These are phyloP conservation scores for Tachysurus vachellii DNA, from an alignment of 2,113 vertebrate genomes.

Conservation along the genomic window DNA sequence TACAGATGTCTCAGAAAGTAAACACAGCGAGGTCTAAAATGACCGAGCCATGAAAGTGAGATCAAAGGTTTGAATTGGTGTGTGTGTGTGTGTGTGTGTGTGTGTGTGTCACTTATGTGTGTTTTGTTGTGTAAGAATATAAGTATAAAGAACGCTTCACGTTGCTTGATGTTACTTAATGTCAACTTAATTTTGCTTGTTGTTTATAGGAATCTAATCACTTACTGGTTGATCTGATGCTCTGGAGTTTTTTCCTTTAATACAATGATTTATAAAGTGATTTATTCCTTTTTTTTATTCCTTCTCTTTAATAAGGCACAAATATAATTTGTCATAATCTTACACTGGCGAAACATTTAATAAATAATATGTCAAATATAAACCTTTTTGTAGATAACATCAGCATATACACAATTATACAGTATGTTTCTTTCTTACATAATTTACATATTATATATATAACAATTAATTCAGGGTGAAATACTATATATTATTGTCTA, in stretches of 20 bases:
- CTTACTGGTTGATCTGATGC: not conserved
- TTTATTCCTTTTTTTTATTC: not conserved
- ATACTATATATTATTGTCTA: not conserved
- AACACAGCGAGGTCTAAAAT: not conserved
- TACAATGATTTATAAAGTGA: not conserved
- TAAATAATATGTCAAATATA: not conserved
- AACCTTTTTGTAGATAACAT: not conserved
- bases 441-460: not conserved
- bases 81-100: not conserved
- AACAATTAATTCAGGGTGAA: not conserved
- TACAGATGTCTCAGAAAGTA: not conserved
- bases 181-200: too few species aligned
- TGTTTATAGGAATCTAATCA: not conserved
- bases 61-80: conserved; percentile 10
- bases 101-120: not conserved
- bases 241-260: not conserved
- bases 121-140: not conserved
- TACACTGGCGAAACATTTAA: not conserved
- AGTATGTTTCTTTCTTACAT: not conserved
- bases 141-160: not conserved
- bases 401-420: not conserved
- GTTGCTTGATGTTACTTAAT: not conserved
- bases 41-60: not conserved
- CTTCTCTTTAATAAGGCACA: too few species aligned
- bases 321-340: not conserved